phyloP scores from a whole-genome alignment of 2,113 vertebrate genomes.

The Anarrhichthys ocellatus region DNA sequence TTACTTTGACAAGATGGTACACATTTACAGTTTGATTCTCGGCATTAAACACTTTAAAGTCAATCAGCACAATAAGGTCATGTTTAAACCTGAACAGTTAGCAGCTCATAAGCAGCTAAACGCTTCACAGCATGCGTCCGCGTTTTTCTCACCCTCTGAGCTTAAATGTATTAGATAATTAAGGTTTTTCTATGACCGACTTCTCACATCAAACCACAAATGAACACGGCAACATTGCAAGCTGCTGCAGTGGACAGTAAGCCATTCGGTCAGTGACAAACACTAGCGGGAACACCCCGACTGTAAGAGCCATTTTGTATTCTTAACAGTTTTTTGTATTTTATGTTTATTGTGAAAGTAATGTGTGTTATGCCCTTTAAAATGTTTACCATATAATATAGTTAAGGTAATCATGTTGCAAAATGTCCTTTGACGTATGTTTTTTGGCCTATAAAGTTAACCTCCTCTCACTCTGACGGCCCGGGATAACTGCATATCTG shows the following conservation, averaged over 20 bases:
- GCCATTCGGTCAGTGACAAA: not conserved
- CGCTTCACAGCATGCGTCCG: not conserved
- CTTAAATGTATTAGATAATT: not conserved
- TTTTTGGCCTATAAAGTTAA: too few species aligned
- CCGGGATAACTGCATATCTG: too few species aligned
- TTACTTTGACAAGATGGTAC: not conserved
- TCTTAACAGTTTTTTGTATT: too few species aligned
- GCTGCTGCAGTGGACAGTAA: not conserved
- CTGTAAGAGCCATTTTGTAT: too few species aligned
- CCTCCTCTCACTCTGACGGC: too few species aligned
- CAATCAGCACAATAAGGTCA: not conserved
- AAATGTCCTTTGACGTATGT: too few species aligned
- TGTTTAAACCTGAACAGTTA: constrained; percentile 24
- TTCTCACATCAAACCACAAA: not conserved
- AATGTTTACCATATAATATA: too few species aligned
- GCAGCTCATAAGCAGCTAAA: constrained; percentile 10
- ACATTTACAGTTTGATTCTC: constrained; percentile 9
- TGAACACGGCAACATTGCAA: not conserved
- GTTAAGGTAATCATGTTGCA: too few species aligned
- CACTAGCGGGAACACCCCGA: not conserved
- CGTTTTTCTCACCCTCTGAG: not conserved
- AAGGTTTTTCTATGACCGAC: not conserved
- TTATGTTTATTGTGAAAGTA: too few species aligned
- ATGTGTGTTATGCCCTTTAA: too few species aligned
- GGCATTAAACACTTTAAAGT: not conserved